Evolutionary conservation across 2,888 invertebrate species (phyloP), one percentile per base, ranked within the genome.

Genomic region (Eubasilissa splendida): DNA sequence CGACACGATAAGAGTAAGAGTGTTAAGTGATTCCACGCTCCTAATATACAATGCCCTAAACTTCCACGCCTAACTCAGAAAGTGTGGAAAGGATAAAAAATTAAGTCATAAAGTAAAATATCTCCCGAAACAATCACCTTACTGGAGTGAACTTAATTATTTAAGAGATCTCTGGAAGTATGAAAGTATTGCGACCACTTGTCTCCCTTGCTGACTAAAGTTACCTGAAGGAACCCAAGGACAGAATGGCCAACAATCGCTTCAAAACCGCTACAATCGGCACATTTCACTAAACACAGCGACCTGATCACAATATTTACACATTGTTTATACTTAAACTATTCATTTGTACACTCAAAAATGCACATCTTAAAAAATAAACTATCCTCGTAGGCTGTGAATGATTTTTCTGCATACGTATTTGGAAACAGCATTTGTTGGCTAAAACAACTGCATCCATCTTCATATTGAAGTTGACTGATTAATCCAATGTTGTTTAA

Each of bases 91-190:
- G 14, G 68, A n/a, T n/a, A 58, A 58, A 58, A 42, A 42, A 42
- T 42, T 42, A 42, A 14, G 68, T 68, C 68, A 68, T 50, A 50
- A 68, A 68, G 68, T 68, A 68, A 68, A 68, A 68, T 42, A 68
- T 50, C 50, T 68, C 68, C 58, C 4, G 42, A 42, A 58, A 11
- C 58, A 58, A 50, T 50, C 68, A 33, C 52, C 74, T 76, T 65
- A 12, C 65, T 75, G n/a, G 65, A 58, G 88, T 89, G 89, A 89
- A 89, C 88, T 88, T 88, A 88, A 87, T 86, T 87, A 88, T 87
- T 78, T 87, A 90, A 90, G 91, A 91, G 91, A 91, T 91, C 91
- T 90, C 90, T 89, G 90, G 89, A 90, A 90, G 90, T 90, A 88
- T 89, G 89, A 90, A 90, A 90, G 70, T 52, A 22, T 52, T 10